Evolutionary conservation across 2,888 invertebrate genomes (phyloP).

Genomic region (Pachydiplax longipennis): DNA sequence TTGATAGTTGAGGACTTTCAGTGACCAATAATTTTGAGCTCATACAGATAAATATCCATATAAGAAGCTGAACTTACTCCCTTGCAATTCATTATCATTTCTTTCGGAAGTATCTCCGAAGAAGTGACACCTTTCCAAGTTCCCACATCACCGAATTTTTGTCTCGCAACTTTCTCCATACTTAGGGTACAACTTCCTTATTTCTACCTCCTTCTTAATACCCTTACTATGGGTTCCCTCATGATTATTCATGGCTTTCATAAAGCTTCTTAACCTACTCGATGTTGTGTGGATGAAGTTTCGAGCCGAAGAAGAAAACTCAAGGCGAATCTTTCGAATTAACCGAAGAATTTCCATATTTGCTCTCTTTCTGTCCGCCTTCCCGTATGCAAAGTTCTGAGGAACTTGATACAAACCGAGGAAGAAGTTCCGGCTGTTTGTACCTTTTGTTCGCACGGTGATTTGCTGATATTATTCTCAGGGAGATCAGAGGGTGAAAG

Average conservation of each 20-base stretch:
- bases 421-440: background rate
- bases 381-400: background rate
- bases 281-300: background rate
- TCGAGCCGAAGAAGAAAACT: background rate
- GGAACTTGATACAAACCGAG: background rate
- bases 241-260: constrained; percentile 38
- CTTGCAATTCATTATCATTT: no score
- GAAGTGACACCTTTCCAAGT: background rate
- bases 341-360: background rate
- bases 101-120: no score
- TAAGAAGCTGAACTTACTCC: no score
- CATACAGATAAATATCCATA: no score
- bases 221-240: constrained; percentile 25
- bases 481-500: no score
- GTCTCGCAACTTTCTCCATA: constrained; percentile 1
- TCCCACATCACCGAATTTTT: constrained; percentile 15
- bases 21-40: no score
- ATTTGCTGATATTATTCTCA: no score
- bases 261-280: constrained; percentile 36
- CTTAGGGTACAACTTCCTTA: constrained; percentile 4
- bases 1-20: no score
- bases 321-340: background rate
- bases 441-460: background rate
- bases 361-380: background rate
- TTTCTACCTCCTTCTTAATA: background rate